Evolutionary conservation across 2,797 vertebrate genomes (phyloP).

Genomic region (Phaenicophaeus curvirostris): DNA sequence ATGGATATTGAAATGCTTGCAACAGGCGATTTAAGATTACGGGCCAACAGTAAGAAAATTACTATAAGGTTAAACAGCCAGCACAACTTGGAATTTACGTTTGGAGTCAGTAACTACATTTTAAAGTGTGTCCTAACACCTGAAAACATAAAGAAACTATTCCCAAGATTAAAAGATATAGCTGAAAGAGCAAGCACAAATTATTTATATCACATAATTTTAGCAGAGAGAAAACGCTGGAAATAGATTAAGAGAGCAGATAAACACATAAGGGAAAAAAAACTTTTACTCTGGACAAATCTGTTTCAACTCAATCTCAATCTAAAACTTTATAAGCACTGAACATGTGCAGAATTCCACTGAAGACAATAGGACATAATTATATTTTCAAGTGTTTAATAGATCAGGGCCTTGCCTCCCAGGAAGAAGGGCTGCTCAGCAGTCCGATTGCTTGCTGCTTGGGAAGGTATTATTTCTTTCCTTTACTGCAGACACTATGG

Average conservation of each 20-base stretch:
- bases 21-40: conserved; percentile 25
- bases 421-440: neutral
- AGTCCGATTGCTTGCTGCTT: neutral
- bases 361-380: neutral
- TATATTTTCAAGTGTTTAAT: neutral
- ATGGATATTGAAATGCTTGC: neutral
- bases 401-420: neutral
- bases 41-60: neutral
- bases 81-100: neutral
- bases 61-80: neutral
- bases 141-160: neutral
- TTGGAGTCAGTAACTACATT: neutral
- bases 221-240: neutral
- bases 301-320: neutral
- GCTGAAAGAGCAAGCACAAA: neutral
- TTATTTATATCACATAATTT: neutral
- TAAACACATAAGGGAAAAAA: neutral
- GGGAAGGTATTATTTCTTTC: neutral
- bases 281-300: neutral
- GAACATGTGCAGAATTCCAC: neutral
- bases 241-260: neutral
- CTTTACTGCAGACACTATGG: neutral
- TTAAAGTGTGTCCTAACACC: neutral
- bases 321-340: neutral
- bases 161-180: neutral